Conservation (phyloP, 2,797 vertebrate species). For the Galaxias olidus region DNA sequence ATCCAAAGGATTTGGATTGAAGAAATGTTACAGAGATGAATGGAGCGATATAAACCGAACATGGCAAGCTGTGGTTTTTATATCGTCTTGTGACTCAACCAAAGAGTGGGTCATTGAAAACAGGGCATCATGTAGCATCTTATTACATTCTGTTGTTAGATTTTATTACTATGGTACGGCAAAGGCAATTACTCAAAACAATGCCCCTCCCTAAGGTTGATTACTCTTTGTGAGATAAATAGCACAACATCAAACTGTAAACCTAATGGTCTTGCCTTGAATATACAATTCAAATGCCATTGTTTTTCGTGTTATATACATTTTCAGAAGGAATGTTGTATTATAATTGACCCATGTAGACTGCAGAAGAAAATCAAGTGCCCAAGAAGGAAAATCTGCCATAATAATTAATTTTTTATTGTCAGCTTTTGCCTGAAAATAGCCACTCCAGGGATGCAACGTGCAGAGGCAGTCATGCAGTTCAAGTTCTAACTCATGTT, state of each 20-base stretch:
- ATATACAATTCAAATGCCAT: too few species aligned
- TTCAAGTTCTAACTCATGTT: constrained; percentile 27
- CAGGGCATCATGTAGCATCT: constrained; percentile 10
- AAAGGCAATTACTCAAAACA: too few species aligned
- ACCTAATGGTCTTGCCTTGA: constrained; percentile 35
- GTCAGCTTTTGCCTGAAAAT: constrained; percentile 31
- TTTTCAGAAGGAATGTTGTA: constrained; percentile 15
- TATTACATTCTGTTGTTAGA: constrained; percentile 2
- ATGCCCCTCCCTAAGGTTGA: not conserved
- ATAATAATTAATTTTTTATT: constrained; percentile 45
- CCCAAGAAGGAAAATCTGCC: constrained; percentile 58
- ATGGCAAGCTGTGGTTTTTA: constrained; percentile 18
- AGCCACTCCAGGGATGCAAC: constrained; percentile 32
- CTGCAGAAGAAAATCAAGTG: constrained; percentile 46
- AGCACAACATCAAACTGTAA: constrained; percentile 14
- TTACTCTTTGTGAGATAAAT: constrained; percentile 1
- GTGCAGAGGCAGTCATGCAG: constrained; percentile 31
- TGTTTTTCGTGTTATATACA: not conserved
- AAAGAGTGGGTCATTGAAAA: constrained; percentile 28
- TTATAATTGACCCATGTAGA: constrained; percentile 20
- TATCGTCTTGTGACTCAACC: constrained; percentile 38
- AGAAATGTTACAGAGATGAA: constrained; percentile 17
- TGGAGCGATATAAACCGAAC: constrained; percentile 46
- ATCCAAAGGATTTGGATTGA: constrained; percentile 33
- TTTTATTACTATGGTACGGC: not conserved